Evolutionary conservation across 1,140 invertebrate genomes (phyloP), one percentile per base, ranked within the genome.

Genomic region (Drepana arcuata): DNA sequence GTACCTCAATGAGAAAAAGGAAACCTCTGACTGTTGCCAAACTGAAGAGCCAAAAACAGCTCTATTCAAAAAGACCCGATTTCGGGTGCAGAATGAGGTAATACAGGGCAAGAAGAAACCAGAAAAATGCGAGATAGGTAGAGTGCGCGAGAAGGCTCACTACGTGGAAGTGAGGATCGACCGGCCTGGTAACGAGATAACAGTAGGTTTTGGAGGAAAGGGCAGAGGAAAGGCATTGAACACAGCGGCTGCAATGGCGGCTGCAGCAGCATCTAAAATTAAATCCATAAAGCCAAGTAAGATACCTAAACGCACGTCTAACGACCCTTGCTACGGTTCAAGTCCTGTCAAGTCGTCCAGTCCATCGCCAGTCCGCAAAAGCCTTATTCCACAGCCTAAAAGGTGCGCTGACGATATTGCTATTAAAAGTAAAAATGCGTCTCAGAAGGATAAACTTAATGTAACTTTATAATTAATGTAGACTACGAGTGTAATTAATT

Each of bases 261-360:
- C n/a, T n/a, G n/a, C n/a, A n/a, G n/a, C n/a, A n/a, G n/a, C n/a
- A n/a, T n/a, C n/a, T n/a, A n/a, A n/a, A n/a, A n/a, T n/a, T n/a
- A n/a, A n/a, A n/a, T n/a, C n/a, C n/a, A n/a, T 9, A 31, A 59
- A 46, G 35, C 55, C 55, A 1, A 70, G 70, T 34, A 71, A 49
- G 41, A 74, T 71, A 34, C 70, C 70, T 10, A 60, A 50, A 38
- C 38, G 47, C 26, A 9, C 35, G 0, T 23, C 36, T 18, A 24
- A n/a, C n/a, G n/a, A n/a, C n/a, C n/a, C n/a, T n/a, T n/a, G n/a
- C 16, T 6, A 34, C 37, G 28, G 34, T 18, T 18, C 7, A 24
- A 16, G 15, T 13, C 13, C 15, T 3, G 3, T 13, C 14, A 35
- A 16, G 11, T 28, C 3, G 9, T 10, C 32, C 1, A 7, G 7